Evolutionary conservation across 2,113 vertebrate genomes (phyloP).

Genomic region (Marmota flaviventris): DNA sequence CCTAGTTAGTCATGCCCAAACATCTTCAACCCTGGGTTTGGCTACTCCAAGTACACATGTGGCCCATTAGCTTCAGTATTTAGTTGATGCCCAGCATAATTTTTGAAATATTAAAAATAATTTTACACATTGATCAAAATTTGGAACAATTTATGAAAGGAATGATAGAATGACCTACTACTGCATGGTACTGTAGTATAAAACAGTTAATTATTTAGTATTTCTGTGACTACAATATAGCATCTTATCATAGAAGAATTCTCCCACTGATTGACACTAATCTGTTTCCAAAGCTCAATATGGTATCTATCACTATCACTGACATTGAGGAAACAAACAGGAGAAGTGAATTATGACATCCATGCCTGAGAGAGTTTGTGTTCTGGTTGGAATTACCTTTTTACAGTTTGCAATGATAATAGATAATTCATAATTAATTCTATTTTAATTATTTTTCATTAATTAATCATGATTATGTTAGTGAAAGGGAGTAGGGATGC

Average conservation of each 20-base stretch:
- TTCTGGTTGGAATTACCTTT: neutral
- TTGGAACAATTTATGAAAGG: neutral
- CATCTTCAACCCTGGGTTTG: neutral
- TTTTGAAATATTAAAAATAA: constrained; percentile 1
- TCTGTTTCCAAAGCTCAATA: neutral
- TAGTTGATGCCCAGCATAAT: neutral
- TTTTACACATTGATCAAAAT: neutral
- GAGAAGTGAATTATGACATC: neutral
- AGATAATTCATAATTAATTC: neutral
- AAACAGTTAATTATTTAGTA: neutral
- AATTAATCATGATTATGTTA: neutral
- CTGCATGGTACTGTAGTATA: neutral
- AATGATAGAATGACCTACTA: neutral
- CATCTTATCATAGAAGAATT: neutral
- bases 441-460: neutral
- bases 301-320: neutral
- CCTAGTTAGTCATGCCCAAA: neutral
- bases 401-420: neutral
- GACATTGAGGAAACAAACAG: neutral
- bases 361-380: neutral
- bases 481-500: neutral
- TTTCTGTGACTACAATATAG: neutral
- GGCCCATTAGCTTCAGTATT: neutral
- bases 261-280: neutral
- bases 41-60: neutral